phyloP scores from a whole-genome alignment of 2,888 invertebrate species.

The Creontiades dilutus region DNA sequence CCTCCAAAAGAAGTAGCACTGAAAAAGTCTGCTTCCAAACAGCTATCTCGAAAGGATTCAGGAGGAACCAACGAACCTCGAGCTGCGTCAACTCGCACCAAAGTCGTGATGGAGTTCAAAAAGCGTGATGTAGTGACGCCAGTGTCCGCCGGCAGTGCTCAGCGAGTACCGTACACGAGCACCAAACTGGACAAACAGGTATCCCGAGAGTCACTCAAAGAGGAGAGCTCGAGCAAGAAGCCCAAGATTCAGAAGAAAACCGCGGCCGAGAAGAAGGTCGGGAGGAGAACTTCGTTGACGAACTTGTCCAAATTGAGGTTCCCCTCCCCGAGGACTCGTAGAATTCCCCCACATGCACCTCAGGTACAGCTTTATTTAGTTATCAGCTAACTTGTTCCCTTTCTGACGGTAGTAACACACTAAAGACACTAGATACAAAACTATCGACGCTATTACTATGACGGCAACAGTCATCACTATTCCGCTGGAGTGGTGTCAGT shows the following conservation, averaged over 20 bases:
- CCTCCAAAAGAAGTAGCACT: no score
- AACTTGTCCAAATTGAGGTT: not conserved
- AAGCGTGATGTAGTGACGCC: not conserved
- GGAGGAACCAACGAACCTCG: not conserved
- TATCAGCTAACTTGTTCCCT: no score
- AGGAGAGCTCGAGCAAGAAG: constrained; percentile 14
- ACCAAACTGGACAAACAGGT: constrained; percentile 49
- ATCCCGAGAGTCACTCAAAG: constrained; percentile 40
- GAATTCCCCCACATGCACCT: not conserved
- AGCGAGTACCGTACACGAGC: constrained; percentile 58
- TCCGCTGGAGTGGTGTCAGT: no score
- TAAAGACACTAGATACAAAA: no score
- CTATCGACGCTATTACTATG: no score
- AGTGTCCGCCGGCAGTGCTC: not conserved
- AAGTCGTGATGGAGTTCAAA: constrained; percentile 28
- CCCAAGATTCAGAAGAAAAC: constrained; percentile 3
- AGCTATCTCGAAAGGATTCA: no score
- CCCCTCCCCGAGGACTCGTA: not conserved
- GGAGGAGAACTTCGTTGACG: not conserved
- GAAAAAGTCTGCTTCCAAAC: no score
- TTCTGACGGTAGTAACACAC: no score
- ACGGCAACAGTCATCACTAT: no score
- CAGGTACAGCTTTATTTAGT: not conserved
- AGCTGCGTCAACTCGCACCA: not conserved
- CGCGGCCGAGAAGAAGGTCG: not conserved